These are phyloP conservation scores for Procavia capensis DNA, from an alignment of 2,113 vertebrate genomes.

Conservation along the genomic window DNA sequence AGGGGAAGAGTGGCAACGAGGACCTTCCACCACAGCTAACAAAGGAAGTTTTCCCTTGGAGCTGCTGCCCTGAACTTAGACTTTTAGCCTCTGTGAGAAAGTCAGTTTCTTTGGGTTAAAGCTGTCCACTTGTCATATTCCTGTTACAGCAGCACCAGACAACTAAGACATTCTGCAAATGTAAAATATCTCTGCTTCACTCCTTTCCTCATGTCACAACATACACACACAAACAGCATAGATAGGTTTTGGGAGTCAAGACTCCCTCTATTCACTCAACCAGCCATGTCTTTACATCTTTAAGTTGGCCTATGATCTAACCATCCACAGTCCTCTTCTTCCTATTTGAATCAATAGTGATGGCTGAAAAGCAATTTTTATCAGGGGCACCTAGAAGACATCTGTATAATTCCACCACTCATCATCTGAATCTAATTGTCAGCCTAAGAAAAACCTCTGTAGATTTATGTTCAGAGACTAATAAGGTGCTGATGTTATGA, in stretches of 20 bases:
- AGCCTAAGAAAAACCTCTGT: background rate
- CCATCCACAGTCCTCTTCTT: background rate
- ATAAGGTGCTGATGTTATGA: background rate
- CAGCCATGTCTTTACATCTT: background rate
- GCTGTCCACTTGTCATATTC: no score
- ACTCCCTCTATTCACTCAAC: background rate
- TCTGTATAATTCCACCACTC: background rate
- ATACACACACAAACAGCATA: background rate
- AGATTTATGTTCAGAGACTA: conserved; percentile 6
- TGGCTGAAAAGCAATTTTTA: background rate
- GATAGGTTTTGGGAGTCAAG: background rate
- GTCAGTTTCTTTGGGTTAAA: no score
- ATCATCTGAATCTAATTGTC: background rate
- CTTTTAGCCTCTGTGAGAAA: no score
- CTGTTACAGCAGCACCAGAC: no score
- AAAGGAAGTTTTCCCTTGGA: no score
- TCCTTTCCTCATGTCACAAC: background rate
- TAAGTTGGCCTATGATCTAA: no score
- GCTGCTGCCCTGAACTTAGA: no score
- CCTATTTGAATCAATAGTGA: background rate
- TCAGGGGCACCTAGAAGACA: background rate
- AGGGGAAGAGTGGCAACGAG: no score
- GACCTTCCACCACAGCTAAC: no score
- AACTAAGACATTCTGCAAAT: no score
- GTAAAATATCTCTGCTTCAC: background rate